Base-by-base conservation (phyloP, 2,888 invertebrate species). In the Lasioglossum morio region DNA sequence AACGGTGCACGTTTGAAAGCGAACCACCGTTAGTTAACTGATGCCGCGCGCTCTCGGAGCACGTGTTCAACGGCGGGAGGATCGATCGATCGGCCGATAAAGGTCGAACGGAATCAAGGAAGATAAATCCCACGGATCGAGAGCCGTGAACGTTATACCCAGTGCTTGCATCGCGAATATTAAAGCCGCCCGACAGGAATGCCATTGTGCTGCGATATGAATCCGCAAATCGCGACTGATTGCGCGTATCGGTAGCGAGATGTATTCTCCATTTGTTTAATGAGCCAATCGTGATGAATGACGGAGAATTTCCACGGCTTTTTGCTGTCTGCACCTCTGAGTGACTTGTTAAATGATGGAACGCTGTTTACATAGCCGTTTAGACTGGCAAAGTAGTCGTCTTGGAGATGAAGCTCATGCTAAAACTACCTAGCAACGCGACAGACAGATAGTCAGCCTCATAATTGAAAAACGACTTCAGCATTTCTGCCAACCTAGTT, bases 1-100 rank as follows among this genome's bases (percentile, higher is more conserved):
- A 40, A 69, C 72, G 73, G 30, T 43, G 66, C 66, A 57, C 72
- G 75, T 60, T 81, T 73, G 80, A 80, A 77, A 77, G 72, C 79
- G 79, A 70, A 79, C 76, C 86, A 87, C 79, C 88, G 84, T 88
- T 88, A 84, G 84, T 88, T 88, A 84, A 73, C 76, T 69, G 46
- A 60, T 66, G 75, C 72, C 63, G 63, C 69, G 69, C 57, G 77
- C 60, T 74, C 40, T 69, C 30, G 73, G 1, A 43, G 76, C 79
- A 76, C 83, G 83, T 73, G 85, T 76, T 60, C 73, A 53, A 8
- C n/a, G 27, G 76, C 53, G 72, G 73, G 37, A 70, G 66, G 63
- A 69, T 76, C 79, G 78, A 84, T 77, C 77, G 83, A 74, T 60
- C 80, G 80, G 66, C 73, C 81, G 74, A 53, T 77, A 82, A 74